Conservation (phyloP, 1,140 invertebrate species). For the Hesperophylax magnus region DNA sequence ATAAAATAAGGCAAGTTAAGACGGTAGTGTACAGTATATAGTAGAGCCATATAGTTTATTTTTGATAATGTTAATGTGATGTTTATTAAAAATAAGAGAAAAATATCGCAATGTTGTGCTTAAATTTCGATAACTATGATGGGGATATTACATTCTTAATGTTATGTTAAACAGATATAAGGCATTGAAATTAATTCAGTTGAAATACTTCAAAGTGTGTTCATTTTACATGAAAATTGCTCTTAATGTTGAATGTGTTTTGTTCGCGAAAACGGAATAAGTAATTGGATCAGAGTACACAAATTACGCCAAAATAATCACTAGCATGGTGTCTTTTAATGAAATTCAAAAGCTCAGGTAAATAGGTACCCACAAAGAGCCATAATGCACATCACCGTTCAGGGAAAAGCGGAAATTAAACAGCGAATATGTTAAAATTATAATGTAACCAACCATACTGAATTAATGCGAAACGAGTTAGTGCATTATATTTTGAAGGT, state of each 20-base stretch:
- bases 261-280: neutral
- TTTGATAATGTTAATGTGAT: too few species aligned
- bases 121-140: too few species aligned
- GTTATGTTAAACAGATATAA: neutral
- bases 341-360: slow-evolving; percentile 3
- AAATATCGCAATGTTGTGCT: too few species aligned
- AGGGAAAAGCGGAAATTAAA: neutral
- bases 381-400: neutral
- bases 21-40: too few species aligned
- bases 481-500: too few species aligned
- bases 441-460: too few species aligned
- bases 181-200: slow-evolving; percentile 19
- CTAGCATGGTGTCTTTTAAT: slow-evolving; percentile 31
- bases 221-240: slow-evolving; percentile 30
- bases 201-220: neutral
- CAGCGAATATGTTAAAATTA: too few species aligned
- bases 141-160: too few species aligned
- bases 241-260: slow-evolving; percentile 16
- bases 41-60: too few species aligned
- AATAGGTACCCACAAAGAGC: neutral
- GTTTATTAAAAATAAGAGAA: too few species aligned
- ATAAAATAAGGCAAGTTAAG: too few species aligned
- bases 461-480: too few species aligned
- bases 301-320: slow-evolving; percentile 24
- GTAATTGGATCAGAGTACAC: slow-evolving; percentile 1